Evolutionary conservation across 2,113 vertebrate species (phyloP).

Genomic region (Entomyzon cyanotis): DNA sequence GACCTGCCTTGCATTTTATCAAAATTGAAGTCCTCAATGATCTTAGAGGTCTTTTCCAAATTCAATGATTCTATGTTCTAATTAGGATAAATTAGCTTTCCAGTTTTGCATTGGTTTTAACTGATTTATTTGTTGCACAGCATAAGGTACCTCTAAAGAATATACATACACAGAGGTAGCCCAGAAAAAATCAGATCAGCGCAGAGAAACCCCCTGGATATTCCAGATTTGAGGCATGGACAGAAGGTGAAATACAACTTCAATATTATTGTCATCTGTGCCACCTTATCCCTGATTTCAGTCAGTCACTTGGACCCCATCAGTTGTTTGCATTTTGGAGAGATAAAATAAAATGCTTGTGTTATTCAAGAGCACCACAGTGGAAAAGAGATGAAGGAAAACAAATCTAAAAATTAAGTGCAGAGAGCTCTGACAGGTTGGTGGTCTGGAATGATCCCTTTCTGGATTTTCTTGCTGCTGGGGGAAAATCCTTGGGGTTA

Average conservation of each 20-base stretch:
- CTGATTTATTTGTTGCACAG: not conserved
- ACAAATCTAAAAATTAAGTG: not conserved
- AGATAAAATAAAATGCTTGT: not conserved
- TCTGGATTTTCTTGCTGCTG: conserved; percentile 4
- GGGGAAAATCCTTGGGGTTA: not conserved
- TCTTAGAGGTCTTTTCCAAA: not conserved
- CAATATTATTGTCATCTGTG: not conserved
- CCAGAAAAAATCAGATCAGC: not conserved
- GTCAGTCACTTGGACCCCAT: not conserved
- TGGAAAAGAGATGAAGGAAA: not conserved
- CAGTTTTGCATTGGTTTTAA: not conserved
- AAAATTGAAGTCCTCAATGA: not conserved
- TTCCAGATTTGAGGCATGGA: not conserved
- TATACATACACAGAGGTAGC: not conserved
- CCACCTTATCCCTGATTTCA: not conserved
- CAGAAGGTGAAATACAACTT: not conserved
- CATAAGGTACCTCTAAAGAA: not conserved
- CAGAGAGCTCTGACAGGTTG: not conserved
- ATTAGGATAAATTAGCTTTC: not conserved
- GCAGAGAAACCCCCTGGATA: not conserved
- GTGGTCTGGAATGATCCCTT: not conserved
- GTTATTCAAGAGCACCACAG: not conserved
- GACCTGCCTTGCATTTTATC: not conserved
- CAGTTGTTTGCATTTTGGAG: not conserved
- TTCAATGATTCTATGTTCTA: too few relatives aligned